Evolutionary conservation across 1,140 invertebrate genomes (phyloP).

Genomic region (Achroia grisella): DNA sequence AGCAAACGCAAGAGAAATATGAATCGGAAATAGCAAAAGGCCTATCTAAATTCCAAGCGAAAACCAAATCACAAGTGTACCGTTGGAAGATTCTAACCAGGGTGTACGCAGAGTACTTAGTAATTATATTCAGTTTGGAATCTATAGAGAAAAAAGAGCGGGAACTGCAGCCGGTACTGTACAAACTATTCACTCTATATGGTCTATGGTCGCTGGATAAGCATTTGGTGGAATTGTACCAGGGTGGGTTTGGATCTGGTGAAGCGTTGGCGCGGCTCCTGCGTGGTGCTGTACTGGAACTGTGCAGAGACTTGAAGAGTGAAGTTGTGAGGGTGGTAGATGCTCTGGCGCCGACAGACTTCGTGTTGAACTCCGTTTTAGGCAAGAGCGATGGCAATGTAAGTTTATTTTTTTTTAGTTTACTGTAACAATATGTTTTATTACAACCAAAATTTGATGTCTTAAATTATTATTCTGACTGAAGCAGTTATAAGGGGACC

Average conservation of each 20-base stretch:
- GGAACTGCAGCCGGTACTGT: slow-evolving; percentile 75
- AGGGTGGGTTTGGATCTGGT: slow-evolving; percentile 72
- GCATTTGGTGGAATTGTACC: slow-evolving; percentile 84
- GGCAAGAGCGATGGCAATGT: slow-evolving; percentile 89
- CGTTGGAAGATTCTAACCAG: slow-evolving; percentile 83
- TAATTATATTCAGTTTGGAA: slow-evolving; percentile 76
- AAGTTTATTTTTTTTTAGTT: slow-evolving; percentile 18
- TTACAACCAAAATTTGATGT: no score
- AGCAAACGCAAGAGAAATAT: slow-evolving; percentile 79
- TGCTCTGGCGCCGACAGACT: slow-evolving; percentile 91
- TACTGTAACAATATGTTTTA: no score
- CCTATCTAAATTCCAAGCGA: slow-evolving; percentile 80
- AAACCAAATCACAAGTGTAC: slow-evolving; percentile 89
- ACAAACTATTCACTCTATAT: slow-evolving; percentile 81
- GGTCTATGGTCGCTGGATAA: slow-evolving; percentile 83
- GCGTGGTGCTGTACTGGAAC: slow-evolving; percentile 77
- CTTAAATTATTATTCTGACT: no score
- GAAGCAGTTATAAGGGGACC: no score
- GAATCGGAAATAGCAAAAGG: slow-evolving; percentile 73
- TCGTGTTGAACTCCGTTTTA: slow-evolving; percentile 88
- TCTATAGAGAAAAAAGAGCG: slow-evolving; percentile 71
- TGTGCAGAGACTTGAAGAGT: slow-evolving; percentile 82
- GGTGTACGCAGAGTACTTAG: slow-evolving; percentile 83
- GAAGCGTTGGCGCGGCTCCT: slow-evolving; percentile 68
- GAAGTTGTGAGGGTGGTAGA: slow-evolving; percentile 88